Percentiles rank a stretch among this genome's conserved stretches.
phyloP scores from a whole-genome alignment of 2,797 vertebrate genomes.

The Poecilia wingei region DNA sequence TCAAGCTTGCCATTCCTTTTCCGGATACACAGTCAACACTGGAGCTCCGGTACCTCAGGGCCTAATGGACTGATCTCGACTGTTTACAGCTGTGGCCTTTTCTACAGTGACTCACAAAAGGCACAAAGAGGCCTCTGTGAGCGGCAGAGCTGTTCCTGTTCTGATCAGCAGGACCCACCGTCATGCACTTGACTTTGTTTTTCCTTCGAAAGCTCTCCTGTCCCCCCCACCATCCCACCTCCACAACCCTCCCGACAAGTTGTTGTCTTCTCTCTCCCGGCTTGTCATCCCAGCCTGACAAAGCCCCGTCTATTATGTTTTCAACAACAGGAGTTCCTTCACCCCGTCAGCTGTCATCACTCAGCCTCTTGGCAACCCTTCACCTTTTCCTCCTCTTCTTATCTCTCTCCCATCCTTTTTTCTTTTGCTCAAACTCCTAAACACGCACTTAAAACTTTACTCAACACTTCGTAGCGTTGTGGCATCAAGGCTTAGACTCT shows the following conservation, averaged over 20 bases:
- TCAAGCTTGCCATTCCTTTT: slow-evolving; percentile 76
- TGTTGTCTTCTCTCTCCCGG: slow-evolving; percentile 18
- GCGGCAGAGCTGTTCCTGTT: slow-evolving; percentile 63
- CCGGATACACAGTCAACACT: slow-evolving; percentile 75
- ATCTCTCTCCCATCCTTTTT: neutral
- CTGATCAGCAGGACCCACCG: slow-evolving; percentile 62
- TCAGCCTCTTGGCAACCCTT: neutral
- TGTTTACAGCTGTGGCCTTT: slow-evolving; percentile 79
- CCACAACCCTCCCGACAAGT: slow-evolving; percentile 14
- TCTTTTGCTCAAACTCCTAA: neutral
- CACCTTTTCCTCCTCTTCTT: slow-evolving; percentile 4
- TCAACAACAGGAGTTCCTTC: slow-evolving; percentile 31
- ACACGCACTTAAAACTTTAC: neutral
- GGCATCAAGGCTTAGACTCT: neutral
- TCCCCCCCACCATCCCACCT: neutral
- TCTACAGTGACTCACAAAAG: slow-evolving; percentile 77
- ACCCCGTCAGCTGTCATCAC: slow-evolving; percentile 27
- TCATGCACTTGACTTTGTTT: slow-evolving; percentile 41
- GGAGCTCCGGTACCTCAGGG: slow-evolving; percentile 71
- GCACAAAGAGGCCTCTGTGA: slow-evolving; percentile 76
- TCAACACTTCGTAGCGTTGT: neutral
- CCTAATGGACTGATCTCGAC: slow-evolving; percentile 79
- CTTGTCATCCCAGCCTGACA: slow-evolving; percentile 13
- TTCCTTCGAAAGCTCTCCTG: slow-evolving; percentile 36
- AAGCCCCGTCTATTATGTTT: slow-evolving; percentile 23